These are phyloP conservation scores for Bellardia pandia DNA, from an alignment of 2,888 invertebrate genomes.

Conservation along the genomic window DNA sequence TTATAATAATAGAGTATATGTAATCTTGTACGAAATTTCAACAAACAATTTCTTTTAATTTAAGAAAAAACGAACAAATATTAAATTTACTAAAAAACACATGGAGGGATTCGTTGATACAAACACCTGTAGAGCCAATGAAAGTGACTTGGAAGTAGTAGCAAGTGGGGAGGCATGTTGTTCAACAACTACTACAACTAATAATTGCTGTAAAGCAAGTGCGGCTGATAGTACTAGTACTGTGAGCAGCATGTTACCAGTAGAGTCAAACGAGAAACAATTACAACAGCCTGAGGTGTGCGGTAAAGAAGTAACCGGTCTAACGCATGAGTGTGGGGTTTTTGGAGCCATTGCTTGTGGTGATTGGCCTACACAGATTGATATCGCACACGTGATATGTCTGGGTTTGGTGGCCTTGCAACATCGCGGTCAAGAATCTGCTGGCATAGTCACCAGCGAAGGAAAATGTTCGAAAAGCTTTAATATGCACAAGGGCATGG, in stretches of 20 bases:
- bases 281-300: slow-evolving; percentile 6
- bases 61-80: slow-evolving; percentile 12
- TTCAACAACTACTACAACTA: slow-evolving; percentile 69
- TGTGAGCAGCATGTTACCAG: slow-evolving; percentile 67
- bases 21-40: not conserved
- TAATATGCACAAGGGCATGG: slow-evolving; percentile 96
- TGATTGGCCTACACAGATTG: slow-evolving; percentile 95
- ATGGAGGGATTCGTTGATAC: slow-evolving; percentile 61
- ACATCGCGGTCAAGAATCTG: slow-evolving; percentile 99
- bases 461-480: slow-evolving; percentile 92
- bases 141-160: slow-evolving; percentile 47
- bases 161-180: slow-evolving; percentile 49
- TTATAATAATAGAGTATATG: not conserved
- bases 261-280: slow-evolving; percentile 62
- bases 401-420: slow-evolving; percentile 96
- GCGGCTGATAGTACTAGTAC: slow-evolving; percentile 65
- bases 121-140: slow-evolving; percentile 59
- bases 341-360: slow-evolving; percentile 97
- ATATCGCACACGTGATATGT: slow-evolving; percentile 95
- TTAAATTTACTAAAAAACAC: slow-evolving; percentile 39
- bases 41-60: not conserved
- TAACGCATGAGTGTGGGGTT: slow-evolving; percentile 96
- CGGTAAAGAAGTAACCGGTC: slow-evolving; percentile 84
- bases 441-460: slow-evolving; percentile 97
- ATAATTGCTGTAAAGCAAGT: slow-evolving; percentile 65